A percentile compares a stretch with the other conserved stretches of the same genome.
Evolutionary conservation across 2,113 vertebrate genomes (phyloP).

Genomic region (Burhinus bistriatus): DNA sequence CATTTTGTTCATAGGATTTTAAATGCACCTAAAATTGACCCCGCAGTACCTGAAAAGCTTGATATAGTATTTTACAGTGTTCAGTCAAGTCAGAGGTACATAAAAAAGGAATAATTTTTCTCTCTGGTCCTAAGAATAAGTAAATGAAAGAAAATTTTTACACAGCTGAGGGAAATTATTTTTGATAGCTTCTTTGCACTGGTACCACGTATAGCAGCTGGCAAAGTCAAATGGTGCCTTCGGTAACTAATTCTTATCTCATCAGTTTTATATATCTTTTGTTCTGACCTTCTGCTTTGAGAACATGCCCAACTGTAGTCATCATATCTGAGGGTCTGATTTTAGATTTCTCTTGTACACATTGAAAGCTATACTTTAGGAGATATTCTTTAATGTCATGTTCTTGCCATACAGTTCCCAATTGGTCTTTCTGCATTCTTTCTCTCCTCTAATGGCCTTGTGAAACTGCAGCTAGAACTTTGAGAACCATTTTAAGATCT

Average conservation of each 20-base stretch:
- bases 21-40: conserved; percentile 39
- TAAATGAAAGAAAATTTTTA: conserved; percentile 11
- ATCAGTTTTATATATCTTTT: not conserved
- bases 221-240: not conserved
- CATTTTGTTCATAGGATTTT: conserved; percentile 29
- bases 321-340: not conserved
- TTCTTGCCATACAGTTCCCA: not conserved
- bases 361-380: not conserved
- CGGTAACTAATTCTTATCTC: not conserved
- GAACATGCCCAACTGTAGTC: not conserved
- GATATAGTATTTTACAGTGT: conserved; percentile 45
- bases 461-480: not conserved
- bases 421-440: not conserved
- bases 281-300: not conserved
- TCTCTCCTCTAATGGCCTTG: not conserved
- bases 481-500: not conserved
- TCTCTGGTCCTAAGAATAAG: conserved; percentile 16
- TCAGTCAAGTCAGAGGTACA: conserved; percentile 35
- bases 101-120: conserved; percentile 37
- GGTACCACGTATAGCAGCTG: not conserved
- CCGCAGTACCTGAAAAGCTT: conserved; percentile 17
- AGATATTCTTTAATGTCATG: not conserved
- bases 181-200: not conserved
- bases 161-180: not conserved
- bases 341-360: not conserved